phyloP scores from a whole-genome alignment of 2,797 vertebrate genomes.

The Hippopotamyrus pictus region DNA sequence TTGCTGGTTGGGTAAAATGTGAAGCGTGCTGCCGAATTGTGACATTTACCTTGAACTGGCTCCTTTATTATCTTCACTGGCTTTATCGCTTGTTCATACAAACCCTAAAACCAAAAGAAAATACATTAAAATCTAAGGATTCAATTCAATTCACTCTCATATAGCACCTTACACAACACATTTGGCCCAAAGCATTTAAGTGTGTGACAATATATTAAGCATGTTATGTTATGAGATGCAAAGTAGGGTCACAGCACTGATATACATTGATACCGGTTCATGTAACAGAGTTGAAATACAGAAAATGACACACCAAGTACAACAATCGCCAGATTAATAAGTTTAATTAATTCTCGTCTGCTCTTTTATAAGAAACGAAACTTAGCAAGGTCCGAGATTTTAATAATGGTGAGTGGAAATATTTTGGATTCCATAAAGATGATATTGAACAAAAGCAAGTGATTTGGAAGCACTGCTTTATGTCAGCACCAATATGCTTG shows the following conservation, averaged over 20 bases:
- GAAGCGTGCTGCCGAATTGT: neutral
- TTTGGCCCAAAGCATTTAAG: neutral
- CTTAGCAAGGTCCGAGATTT: neutral
- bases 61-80: conserved; percentile 57
- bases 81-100: conserved; percentile 57
- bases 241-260: neutral
- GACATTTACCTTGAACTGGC: conserved; percentile 63
- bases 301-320: neutral
- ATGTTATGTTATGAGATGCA: neutral
- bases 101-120: conserved; percentile 57
- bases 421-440: neutral
- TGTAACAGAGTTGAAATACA: neutral
- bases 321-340: neutral
- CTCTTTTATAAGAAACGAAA: neutral
- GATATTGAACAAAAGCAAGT: neutral
- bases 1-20: neutral
- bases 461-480: neutral
- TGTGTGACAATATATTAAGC: neutral
- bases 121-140: conserved; percentile 12
- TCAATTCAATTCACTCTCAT: neutral
- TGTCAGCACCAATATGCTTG: neutral
- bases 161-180: neutral
- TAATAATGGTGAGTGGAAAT: neutral
- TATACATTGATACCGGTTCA: neutral
- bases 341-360: neutral